Conservation (phyloP, 2,888 invertebrate genomes). For the Calameuta pallipes region DNA sequence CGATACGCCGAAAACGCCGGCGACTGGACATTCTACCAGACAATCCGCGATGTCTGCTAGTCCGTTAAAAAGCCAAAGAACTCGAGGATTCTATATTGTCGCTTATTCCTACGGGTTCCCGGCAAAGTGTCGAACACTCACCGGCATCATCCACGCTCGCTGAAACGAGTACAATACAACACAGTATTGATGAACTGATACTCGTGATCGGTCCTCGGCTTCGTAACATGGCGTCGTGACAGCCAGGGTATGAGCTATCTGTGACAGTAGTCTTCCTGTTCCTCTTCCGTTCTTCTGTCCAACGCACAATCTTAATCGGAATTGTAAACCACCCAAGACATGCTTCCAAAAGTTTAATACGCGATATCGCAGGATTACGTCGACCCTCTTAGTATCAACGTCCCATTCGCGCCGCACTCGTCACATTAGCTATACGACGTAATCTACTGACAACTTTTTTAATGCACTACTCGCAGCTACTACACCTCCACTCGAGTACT, state of each 20-base stretch:
- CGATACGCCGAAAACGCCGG: too few relatives aligned
- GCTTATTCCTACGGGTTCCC: background rate
- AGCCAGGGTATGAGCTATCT: slow-evolving; percentile 54
- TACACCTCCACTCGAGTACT: too few relatives aligned
- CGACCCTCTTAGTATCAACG: too few relatives aligned
- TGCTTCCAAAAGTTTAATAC: too few relatives aligned
- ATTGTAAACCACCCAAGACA: too few relatives aligned
- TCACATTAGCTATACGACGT: too few relatives aligned
- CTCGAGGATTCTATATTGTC: background rate
- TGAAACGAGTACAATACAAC: slow-evolving; percentile 40
- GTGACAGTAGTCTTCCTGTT: slow-evolving; percentile 22
- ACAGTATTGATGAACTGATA: slow-evolving; percentile 47
- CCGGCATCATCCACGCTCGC: slow-evolving; percentile 46
- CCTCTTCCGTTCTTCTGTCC: slow-evolving; percentile 12
- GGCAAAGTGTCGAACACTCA: slow-evolving; percentile 29
- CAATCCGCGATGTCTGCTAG: background rate
- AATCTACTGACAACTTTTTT: too few relatives aligned
- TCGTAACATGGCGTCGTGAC: slow-evolving; percentile 63
- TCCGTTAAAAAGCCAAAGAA: background rate
- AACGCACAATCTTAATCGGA: background rate
- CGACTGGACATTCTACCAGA: background rate
- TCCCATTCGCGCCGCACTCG: too few relatives aligned
- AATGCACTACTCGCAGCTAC: too few relatives aligned
- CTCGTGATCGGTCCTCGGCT: slow-evolving; percentile 53
- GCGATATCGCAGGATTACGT: too few relatives aligned